Percentiles rank a stretch among this genome's conserved stretches.
Conservation (phyloP, 2,888 invertebrate species). For the Hyalella azteca region DNA sequence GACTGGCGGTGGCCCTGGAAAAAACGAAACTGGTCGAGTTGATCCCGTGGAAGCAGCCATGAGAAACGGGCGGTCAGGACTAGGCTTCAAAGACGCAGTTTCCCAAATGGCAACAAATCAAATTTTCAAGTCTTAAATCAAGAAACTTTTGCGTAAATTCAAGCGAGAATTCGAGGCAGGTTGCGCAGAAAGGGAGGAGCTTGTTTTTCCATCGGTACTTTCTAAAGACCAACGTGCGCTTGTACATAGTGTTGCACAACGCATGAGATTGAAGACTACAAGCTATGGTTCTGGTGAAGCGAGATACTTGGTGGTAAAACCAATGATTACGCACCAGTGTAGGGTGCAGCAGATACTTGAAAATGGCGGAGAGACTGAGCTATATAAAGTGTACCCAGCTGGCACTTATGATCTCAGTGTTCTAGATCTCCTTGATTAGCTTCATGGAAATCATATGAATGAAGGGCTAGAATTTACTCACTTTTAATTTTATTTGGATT, state of each 20-base stretch:
- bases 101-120: constrained; percentile 55
- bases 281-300: constrained; percentile 66
- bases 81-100: constrained; percentile 60
- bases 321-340: constrained; percentile 65
- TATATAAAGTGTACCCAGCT: constrained; percentile 65
- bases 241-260: constrained; percentile 64
- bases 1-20: constrained; percentile 75
- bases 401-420: neutral
- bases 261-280: constrained; percentile 66
- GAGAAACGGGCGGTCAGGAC: constrained; percentile 60
- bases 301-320: constrained; percentile 66
- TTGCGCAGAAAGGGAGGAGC: constrained; percentile 61
- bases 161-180: constrained; percentile 59
- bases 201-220: constrained; percentile 64
- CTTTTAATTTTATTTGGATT: too few species aligned
- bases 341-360: constrained; percentile 65
- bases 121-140: constrained; percentile 61
- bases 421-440: too few species aligned
- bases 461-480: too few species aligned
- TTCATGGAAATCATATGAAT: too few species aligned
- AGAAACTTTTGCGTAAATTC: constrained; percentile 62
- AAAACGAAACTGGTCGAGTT: constrained; percentile 70
- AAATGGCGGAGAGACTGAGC: constrained; percentile 66
- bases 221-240: constrained; percentile 64
- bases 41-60: constrained; percentile 68